Conservation (phyloP, 2,888 invertebrate species). For the Tiphia femorata region DNA sequence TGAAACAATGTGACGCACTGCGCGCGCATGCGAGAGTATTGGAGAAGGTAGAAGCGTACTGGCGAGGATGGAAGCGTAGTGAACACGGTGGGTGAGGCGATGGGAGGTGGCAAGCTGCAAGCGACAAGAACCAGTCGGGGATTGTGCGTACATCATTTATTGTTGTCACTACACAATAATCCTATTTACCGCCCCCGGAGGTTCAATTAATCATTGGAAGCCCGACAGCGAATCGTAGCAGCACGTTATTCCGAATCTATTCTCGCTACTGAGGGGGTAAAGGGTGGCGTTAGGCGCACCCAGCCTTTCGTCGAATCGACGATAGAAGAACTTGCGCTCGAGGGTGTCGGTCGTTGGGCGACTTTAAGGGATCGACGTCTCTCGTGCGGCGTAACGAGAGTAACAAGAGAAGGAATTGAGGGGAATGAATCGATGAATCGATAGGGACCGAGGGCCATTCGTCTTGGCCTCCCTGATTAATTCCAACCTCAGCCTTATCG, state of each 20-base stretch:
- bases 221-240: conserved; percentile 28
- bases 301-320: background rate
- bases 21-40: conserved; percentile 3
- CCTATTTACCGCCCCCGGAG: conserved; percentile 20
- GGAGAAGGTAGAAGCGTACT: background rate
- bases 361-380: background rate
- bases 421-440: background rate
- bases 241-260: conserved; percentile 35
- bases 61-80: background rate
- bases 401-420: no score
- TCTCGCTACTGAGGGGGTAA: conserved; percentile 20
- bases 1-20: conserved; percentile 9
- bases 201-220: conserved; percentile 34
- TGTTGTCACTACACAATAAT: conserved; percentile 36
- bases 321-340: background rate
- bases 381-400: no score
- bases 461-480: background rate
- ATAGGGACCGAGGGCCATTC: background rate
- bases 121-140: conserved; percentile 15
- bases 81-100: conserved; percentile 2
- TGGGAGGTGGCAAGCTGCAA: conserved; percentile 1
- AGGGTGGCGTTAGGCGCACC: conserved; percentile 6
- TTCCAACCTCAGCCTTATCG: background rate
- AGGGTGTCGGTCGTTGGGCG: background rate
- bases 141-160: conserved; percentile 33